Base-by-base conservation (phyloP, 35 echinoderm and acorn worm genomes). In the Lytechinus variegatus region DNA sequence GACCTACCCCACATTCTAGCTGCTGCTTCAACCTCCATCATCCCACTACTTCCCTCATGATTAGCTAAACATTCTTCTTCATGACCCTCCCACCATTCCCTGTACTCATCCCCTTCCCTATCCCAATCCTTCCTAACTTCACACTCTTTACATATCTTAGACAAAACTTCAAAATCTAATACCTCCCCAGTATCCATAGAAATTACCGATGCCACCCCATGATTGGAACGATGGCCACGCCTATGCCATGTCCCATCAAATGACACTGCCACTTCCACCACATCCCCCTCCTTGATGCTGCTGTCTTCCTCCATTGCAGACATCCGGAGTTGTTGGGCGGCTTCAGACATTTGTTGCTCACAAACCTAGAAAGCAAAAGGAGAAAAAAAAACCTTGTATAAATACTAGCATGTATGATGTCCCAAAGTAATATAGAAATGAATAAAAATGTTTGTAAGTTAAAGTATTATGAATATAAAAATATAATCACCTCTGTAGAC, bases 101-200 rank as follows among this genome's bases (percentile, higher is more conserved):
- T n/a, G n/a, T n/a, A n/a, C n/a, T n/a, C n/a, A n/a, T n/a, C n/a
- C n/a, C n/a, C n/a, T n/a, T n/a, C n/a, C n/a, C n/a, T 58, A 86
- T 89, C 94, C 52, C 52, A 53, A 8, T 95, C 86, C 52, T 95
- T 87, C 53, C 56, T 87, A 54, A 44, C 6, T 0, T 52, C 86
- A 89, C 94, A 95, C 56, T 87, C 72, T 44, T 44, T 44, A 92
- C 86, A 95, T 21, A 89, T 53, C 55, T 10, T 93, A 53, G 95
- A 96, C 44, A 94, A 10, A 16, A 96, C 91, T 27, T 21, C 58
- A 5, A n/a, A 9, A 90, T 96, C 96, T 92, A 96, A 89, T 14
- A 96, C 91, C 71, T 96, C 92, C 27, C 96, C 96, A 54, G 96
- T 94, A 14, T 96, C 96, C 72, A 96, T 86, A 91, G 92, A 57